Conservation (phyloP, 64 coral and sea anemone species). For the Montipora efflorescens region DNA sequence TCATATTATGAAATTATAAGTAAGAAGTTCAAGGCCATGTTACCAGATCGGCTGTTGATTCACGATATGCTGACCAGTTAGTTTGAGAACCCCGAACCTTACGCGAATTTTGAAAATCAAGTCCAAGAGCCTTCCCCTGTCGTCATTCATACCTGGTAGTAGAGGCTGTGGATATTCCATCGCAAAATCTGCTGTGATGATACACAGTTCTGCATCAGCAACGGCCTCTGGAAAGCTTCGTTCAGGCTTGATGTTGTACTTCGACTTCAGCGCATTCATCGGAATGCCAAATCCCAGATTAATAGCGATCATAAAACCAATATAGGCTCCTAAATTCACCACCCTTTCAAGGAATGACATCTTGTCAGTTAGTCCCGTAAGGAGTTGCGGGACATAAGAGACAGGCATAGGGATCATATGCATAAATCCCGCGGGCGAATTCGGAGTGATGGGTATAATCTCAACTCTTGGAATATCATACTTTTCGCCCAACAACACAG, state of each 20-base stretch:
- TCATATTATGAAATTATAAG: too few species aligned
- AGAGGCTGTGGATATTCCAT: conserved; percentile 61
- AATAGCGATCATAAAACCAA: neutral
- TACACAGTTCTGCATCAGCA: conserved; percentile 17
- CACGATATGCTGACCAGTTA: too few species aligned
- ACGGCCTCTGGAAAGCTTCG: conserved; percentile 16
- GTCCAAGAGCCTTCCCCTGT: too few species aligned
- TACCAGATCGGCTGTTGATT: too few species aligned
- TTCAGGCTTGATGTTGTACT: conserved; percentile 72
- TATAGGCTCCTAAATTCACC: conserved; percentile 24
- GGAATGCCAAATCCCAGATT: neutral
- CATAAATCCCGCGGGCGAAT: neutral
- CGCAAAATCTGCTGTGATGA: conserved; percentile 58
- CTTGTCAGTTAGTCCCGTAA: neutral
- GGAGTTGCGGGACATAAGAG: conserved; percentile 50
- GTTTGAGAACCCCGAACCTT: too few species aligned
- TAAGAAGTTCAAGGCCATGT: too few species aligned
- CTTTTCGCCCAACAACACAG: conserved; percentile 37
- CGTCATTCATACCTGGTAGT: neutral
- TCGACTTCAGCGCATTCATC: conserved; percentile 6
- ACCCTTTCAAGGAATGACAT: conserved; percentile 72
- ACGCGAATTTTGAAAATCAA: too few species aligned
- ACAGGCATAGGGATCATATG: conserved; percentile 37
- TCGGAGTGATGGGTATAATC: neutral
- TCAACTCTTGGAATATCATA: conserved; percentile 58